Base-by-base conservation (phyloP, 2,113 vertebrate species). In the Protomyctophum bolini region DNA sequence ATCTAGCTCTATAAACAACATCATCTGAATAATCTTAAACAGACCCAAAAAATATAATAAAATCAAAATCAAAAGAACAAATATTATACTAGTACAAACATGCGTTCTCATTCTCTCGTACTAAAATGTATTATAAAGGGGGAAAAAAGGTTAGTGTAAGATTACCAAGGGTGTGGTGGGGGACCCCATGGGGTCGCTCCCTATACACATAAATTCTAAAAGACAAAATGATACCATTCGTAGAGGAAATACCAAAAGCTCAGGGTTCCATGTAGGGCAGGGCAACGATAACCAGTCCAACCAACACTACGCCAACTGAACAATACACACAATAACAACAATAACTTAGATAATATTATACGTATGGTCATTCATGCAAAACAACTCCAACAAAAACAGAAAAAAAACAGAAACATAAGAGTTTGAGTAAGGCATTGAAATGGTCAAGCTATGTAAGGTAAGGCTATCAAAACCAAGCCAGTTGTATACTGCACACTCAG, bases 351-450 rank as follows among this genome's bases (percentile, higher is more conserved):
- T 41, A 41, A 41, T 41, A 41, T 41, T 15, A 15, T 88, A 85
- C 75, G 73, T 70, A 85, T 73, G 80, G 63, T 69, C 70, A 65
- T 77, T 78, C 89, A 90, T 91, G 88, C 90, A 88, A 86, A 90
- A 86, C 15, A 88, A 87, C 79, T 41, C 33, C 33, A 41, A 75
- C 83, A 85, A 80, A 87, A 56, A 72, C 69, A 15, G n/a, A n/a
- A n/a, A 5, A 55, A 67, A 83, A 84, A 73, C 50, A 41, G 52
- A 85, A 77, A 14, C 55, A 81, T 70, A 84, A 66, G 54, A 41
- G 67, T 75, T 77, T 58, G 71, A 83, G 79, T 93, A 93, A 91
- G 91, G 92, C 90, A 89, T 87, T 85, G 68, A 48, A 84, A 90
- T 81, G 83, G 82, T 89, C 75, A 73, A 76, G 86, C 85, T 91